Conservation (phyloP, 2,113 vertebrate species). For the Apodemus sylvaticus region DNA sequence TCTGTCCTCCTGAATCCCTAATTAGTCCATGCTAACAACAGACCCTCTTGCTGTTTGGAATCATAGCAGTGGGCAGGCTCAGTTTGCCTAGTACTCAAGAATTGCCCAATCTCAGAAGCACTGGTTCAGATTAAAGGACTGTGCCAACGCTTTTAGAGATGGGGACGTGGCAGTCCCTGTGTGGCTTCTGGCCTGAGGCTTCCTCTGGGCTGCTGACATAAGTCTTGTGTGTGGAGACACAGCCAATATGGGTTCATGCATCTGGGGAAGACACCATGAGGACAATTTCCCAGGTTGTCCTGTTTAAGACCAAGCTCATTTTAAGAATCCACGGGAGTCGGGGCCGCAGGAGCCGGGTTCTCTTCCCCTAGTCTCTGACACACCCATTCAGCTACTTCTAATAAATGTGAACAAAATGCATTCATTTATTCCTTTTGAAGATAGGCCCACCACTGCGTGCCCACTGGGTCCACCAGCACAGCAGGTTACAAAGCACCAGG, state of each 20-base stretch:
- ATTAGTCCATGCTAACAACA: not conserved
- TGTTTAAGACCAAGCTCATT: not conserved
- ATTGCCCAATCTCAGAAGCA: slow-evolving; percentile 1
- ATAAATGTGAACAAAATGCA: slow-evolving; percentile 43
- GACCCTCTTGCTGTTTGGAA: not conserved
- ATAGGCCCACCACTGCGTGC: not conserved
- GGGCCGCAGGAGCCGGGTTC: not conserved
- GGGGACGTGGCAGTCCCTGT: not conserved
- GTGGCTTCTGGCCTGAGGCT: not conserved
- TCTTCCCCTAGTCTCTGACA: not conserved
- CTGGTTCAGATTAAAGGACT: not conserved
- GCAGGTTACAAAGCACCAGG: slow-evolving; percentile 11
- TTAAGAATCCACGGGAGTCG: not conserved
- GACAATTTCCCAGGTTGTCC: not conserved
- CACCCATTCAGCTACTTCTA: not conserved
- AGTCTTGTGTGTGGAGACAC: not conserved
- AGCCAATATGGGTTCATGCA: not conserved
- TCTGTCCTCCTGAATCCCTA: not conserved
- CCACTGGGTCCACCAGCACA: fast-evolving
- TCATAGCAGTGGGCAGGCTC: not conserved
- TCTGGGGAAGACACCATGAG: not conserved
- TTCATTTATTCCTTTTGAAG: slow-evolving; percentile 43
- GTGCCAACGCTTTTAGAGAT: not conserved
- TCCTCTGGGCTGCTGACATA: not conserved
- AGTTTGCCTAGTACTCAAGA: not conserved